Evolutionary conservation across 2,888 invertebrate species (phyloP).

Genomic region (Pandemis cinnamomeana): DNA sequence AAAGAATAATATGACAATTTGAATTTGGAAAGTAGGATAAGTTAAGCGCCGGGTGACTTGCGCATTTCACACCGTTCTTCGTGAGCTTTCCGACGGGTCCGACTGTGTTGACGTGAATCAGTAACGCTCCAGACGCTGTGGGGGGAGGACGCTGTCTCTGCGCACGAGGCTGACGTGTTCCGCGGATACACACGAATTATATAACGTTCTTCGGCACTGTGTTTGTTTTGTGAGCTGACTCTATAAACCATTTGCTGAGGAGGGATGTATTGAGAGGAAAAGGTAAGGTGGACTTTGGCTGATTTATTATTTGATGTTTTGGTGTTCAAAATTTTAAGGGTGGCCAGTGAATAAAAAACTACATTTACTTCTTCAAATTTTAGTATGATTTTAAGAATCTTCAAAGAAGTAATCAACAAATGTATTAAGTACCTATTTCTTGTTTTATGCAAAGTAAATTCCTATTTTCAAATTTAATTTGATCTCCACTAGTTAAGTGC

Average conservation of each 20-base stretch:
- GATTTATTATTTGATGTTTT: constrained; percentile 44
- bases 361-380: neutral
- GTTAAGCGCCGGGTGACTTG: constrained; percentile 78
- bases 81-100: constrained; percentile 58
- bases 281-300: constrained; percentile 49
- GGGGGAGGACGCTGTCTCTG: constrained; percentile 55
- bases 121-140: constrained; percentile 60
- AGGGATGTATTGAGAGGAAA: constrained; percentile 56
- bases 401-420: no score
- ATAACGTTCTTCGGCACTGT: constrained; percentile 65
- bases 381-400: neutral
- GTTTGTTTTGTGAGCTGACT: constrained; percentile 72
- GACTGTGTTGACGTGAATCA: constrained; percentile 66
- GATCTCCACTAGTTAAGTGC: neutral
- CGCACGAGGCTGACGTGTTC: constrained; percentile 61
- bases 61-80: constrained; percentile 78
- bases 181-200: constrained; percentile 68
- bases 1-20: constrained; percentile 48
- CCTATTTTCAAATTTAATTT: no score
- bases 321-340: neutral
- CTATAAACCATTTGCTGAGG: constrained; percentile 47
- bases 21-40: constrained; percentile 76
- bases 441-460: no score
- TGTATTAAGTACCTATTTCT: no score
- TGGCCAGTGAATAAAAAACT: neutral